Evolutionary conservation across 2,888 invertebrate species (phyloP).

Genomic region (Eubasilissa splendida): DNA sequence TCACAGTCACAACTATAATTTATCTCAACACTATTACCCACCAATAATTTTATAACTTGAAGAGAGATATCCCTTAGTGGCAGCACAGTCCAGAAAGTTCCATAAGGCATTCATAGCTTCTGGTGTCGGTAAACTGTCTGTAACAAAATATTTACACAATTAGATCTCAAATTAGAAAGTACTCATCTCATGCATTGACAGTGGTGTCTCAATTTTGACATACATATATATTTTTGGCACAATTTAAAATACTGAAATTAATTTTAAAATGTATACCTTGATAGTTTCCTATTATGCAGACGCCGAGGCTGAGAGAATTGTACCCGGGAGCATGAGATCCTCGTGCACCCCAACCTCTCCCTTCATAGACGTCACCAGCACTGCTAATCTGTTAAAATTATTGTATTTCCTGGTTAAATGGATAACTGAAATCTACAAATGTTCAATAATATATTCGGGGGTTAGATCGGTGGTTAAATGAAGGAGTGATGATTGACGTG

Average conservation of each 20-base stretch:
- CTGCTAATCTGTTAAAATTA: slow-evolving; percentile 21
- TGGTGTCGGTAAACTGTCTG: neutral
- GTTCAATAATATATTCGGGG: too few relatives aligned
- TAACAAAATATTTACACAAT: neutral
- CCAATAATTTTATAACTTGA: slow-evolving; percentile 9
- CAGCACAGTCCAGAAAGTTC: slow-evolving; percentile 14
- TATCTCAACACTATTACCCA: neutral
- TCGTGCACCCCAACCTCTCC: neutral
- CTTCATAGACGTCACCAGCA: slow-evolving; percentile 14
- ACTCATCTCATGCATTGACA: neutral
- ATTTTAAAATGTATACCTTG: neutral
- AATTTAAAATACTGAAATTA: neutral
- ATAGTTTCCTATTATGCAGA: slow-evolving; percentile 26
- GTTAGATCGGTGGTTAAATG: too few relatives aligned
- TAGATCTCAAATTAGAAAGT: neutral
- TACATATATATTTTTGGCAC: neutral
- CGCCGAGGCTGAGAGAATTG: slow-evolving; percentile 4
- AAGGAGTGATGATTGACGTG: too few relatives aligned
- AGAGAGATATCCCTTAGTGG: slow-evolving; percentile 7
- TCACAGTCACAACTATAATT: neutral
- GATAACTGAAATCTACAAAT: too few relatives aligned
- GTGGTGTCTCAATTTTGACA: too few relatives aligned
- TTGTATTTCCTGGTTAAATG: too few relatives aligned
- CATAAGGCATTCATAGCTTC: neutral
- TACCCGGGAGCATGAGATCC: slow-evolving; percentile 7